Percentiles rank a stretch among this genome's conserved stretches.
Conservation (phyloP, 1,140 invertebrate genomes). For the Oncopeltus fasciatus region DNA sequence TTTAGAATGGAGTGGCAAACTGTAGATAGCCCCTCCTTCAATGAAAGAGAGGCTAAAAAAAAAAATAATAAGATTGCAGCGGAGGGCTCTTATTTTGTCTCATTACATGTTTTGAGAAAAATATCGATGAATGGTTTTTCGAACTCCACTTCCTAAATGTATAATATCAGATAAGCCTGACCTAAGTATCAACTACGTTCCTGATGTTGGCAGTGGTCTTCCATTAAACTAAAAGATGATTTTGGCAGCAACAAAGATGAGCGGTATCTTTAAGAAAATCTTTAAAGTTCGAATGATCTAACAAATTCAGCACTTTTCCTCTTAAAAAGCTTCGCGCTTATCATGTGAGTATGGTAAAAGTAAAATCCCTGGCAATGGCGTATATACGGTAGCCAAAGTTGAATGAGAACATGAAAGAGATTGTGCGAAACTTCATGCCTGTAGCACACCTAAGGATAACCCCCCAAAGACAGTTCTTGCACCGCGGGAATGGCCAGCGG, state of each 20-base stretch:
- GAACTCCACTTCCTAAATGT: background rate
- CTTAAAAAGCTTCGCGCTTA: background rate
- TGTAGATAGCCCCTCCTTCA: no score
- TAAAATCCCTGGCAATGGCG: background rate
- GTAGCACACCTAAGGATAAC: background rate
- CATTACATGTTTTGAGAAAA: background rate
- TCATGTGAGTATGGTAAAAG: background rate
- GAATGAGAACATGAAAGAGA: background rate
- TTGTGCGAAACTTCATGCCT: background rate
- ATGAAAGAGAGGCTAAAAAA: no score
- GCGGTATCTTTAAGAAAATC: background rate
- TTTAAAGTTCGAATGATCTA: background rate
- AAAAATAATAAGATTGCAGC: no score
- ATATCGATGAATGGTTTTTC: background rate
- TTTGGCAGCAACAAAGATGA: background rate
- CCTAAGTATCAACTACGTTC: background rate
- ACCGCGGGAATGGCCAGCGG: background rate
- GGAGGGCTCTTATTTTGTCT: background rate
- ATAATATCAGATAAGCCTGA: background rate
- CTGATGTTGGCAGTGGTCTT: background rate
- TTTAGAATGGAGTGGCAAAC: no score
- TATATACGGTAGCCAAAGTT: background rate
- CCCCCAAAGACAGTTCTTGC: background rate
- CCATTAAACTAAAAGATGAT: background rate
- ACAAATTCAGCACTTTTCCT: background rate